Conservation (phyloP, 2,888 invertebrate species). For the Eumacrocentrus americanus region DNA sequence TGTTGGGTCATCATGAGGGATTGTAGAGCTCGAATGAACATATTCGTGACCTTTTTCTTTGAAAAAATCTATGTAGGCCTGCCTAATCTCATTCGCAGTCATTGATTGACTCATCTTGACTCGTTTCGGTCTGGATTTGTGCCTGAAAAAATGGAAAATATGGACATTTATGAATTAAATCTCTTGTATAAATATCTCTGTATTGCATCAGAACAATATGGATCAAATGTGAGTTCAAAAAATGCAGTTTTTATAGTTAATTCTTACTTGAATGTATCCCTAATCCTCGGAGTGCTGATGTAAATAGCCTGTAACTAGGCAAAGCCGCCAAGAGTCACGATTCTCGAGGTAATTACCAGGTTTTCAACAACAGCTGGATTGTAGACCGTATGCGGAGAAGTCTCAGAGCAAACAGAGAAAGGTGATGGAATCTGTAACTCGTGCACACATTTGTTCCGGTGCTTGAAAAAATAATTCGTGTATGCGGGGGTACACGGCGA, state of each 20-base stretch:
- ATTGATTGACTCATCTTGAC: constrained; percentile 65
- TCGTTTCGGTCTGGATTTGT: too few species aligned
- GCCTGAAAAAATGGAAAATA: neutral
- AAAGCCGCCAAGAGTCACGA: too few species aligned
- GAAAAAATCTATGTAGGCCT: constrained; percentile 89
- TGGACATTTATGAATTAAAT: neutral
- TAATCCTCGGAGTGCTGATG: too few species aligned
- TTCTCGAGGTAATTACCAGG: neutral
- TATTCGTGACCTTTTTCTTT: constrained; percentile 87
- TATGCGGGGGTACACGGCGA: neutral
- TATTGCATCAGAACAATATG: neutral
- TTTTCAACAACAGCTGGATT: constrained; percentile 12
- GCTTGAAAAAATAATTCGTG: neutral
- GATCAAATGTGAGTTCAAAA: neutral
- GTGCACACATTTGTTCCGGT: neutral
- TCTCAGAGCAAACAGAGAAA: constrained; percentile 9
- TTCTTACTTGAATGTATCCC: neutral
- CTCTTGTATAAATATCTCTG: neutral
- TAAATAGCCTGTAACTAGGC: too few species aligned
- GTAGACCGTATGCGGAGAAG: neutral
- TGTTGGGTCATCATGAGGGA: constrained; percentile 97
- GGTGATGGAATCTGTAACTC: neutral
- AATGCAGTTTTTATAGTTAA: too few species aligned
- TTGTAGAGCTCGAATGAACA: constrained; percentile 96
- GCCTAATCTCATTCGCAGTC: constrained; percentile 81